Evolutionary conservation across 2,888 invertebrate species (phyloP), one percentile per base, ranked within the genome.

Genomic region (Leuctra nigra): DNA sequence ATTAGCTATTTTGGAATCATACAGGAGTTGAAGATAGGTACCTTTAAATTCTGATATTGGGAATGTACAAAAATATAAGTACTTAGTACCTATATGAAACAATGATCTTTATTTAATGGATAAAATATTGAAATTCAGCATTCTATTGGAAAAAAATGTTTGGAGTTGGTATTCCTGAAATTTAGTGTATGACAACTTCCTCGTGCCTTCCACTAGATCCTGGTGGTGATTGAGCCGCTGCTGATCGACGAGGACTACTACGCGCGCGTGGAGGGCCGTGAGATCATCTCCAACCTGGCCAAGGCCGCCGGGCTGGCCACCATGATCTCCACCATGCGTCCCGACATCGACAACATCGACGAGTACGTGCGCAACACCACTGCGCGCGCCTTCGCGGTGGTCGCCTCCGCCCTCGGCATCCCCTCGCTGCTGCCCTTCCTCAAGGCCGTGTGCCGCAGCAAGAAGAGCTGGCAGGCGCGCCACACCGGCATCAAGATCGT

Each of bases 301-400:
- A 99, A 99, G 76, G 99, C 99, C 1, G 99, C 99, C 2, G 99
- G 99, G 56, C 76, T 99, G 56, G 99, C 99, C 2, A 99, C 99
- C 13, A 99, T 99, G 99, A 99, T 99, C 68, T 98, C 98, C 3
- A 99, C 99, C 0, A 99, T 99, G 99, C 81, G 99, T 70, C 99
- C 99, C 0, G 99, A 99, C 76, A 99, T 99, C 66, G 99, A 99
- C 74, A 99, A 99, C 71, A 97, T 97, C 66, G 98, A 98, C 73
- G 97, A 98, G 75, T 99, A 99, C 69, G 99, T 99, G 36, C 83
- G 99, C 69, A 99, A 99, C 73, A 99, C 99, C 0, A 99, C 99
- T 0, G 99, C 99, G 4, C 82, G 99, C 67, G 99, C 99, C 0
- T 99, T 99, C 73, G 99, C 99, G n/a, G 99, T 99, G 1, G 99